Evolutionary conservation across 2,113 vertebrate genomes (phyloP).

Genomic region (Gasterosteus aculeatus): DNA sequence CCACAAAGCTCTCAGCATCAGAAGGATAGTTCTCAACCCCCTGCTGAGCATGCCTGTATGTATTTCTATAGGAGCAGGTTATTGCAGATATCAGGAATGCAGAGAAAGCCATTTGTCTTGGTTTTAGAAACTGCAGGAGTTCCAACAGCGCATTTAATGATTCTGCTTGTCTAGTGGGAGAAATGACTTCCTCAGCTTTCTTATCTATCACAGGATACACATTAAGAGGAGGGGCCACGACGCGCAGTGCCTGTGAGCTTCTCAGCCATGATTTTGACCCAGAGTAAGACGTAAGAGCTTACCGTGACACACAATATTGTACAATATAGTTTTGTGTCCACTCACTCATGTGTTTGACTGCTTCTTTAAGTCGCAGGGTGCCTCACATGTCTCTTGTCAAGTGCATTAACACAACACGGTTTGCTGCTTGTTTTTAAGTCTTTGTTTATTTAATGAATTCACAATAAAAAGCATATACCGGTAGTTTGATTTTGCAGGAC

Average conservation of each 20-base stretch:
- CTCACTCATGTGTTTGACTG: not conserved
- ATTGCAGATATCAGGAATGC: constrained; percentile 35
- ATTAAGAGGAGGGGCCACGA: not conserved
- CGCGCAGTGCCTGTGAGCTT: not conserved
- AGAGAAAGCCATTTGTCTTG: constrained; percentile 39
- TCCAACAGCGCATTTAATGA: constrained; percentile 11
- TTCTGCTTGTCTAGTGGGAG: not conserved
- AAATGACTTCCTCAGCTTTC: constrained; percentile 12
- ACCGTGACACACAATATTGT: no score
- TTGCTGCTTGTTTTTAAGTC: no score
- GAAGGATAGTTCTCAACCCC: constrained; percentile 19
- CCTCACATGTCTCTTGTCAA: not conserved
- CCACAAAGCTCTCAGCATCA: constrained; percentile 26
- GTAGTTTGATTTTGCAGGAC: no score
- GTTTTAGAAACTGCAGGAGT: constrained; percentile 40
- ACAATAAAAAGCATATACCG: no score
- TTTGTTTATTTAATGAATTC: no score
- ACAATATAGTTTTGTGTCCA: not conserved
- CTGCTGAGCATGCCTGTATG: constrained; percentile 31
- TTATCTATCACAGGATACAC: constrained; percentile 7
- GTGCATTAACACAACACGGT: not conserved
- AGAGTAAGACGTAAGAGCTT: not conserved
- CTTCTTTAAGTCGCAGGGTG: not conserved
- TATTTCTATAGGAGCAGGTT: constrained; percentile 19
- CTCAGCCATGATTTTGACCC: not conserved